Base-by-base conservation (phyloP, 2,888 invertebrate species). In the Apotomis capreana region DNA sequence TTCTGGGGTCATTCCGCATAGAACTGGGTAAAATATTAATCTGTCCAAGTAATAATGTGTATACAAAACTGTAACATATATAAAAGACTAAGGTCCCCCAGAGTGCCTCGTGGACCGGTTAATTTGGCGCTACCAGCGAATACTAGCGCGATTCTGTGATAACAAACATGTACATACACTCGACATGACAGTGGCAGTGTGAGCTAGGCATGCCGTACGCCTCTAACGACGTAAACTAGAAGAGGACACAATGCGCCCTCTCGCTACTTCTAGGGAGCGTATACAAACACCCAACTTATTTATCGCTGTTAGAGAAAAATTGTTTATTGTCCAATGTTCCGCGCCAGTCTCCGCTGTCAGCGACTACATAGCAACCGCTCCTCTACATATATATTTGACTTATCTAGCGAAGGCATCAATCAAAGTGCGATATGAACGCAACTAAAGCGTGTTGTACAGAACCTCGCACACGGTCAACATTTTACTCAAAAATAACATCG, bases 321-420 rank as follows among this genome's bases (percentile, higher is more conserved):
- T 52, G 8, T 4, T 57, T 57, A 6, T 40, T 36, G 55, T 55
- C 40, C n/a, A 26, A 26, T 26, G 26, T 26, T 37, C 4, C 15
- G 8, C 15, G 46, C 46, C n/a, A 6, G 15, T 46, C 5, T 57
- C 36, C 57, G 10, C 9, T 8, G 46, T 55, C 9, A 64, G 54
- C 40, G 26, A n/a, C 55, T 26, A 15, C 36, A 1, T 46, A 10
- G 63, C 54, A 10, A 15, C 64, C 54, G 15, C 57, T 57, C 46
- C 55, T 44, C 26, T 8, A 64, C 55, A 55, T 40, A 57, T 78
- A 80, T 75, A 80, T 81, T 79, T 80, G 81, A 79, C 81, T 81
- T 80, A 82, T 83, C 86, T 87, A 89, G 81, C 87, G 88, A 91
- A 91, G 90, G 91, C 90, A 88, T 89, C 86, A 83, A 88, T 86